These are phyloP conservation scores for Haliclona indistincta DNA, from an alignment of 37 sponge, comb jelly and placozoan species.

Conservation along the genomic window DNA sequence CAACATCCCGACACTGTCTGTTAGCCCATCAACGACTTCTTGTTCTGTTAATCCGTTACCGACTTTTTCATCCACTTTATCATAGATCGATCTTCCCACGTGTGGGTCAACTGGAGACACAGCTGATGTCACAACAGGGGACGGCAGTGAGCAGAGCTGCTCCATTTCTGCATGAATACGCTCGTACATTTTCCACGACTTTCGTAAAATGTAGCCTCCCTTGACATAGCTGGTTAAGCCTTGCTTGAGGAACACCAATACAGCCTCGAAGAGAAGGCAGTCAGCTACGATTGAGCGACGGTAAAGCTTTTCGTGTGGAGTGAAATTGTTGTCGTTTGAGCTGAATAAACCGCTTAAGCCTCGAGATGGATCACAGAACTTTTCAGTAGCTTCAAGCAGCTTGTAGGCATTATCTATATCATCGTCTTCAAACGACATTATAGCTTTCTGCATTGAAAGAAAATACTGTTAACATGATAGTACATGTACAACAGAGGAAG, in stretches of 20 bases:
- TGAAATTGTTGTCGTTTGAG: conserved; percentile 2
- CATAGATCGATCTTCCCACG: conserved; percentile 61
- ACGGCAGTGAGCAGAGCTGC: conserved; percentile 52
- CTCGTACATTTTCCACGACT: conserved; percentile 89
- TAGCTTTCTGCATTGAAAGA: conserved; percentile 51
- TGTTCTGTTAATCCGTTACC: neutral
- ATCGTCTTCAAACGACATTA: conserved; percentile 89
- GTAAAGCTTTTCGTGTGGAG: conserved; percentile 58
- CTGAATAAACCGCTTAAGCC: conserved; percentile 3
- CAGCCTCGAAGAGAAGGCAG: conserved; percentile 80
- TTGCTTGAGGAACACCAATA: conserved; percentile 78
- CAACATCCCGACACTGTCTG: neutral
- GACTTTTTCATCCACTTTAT: conserved; percentile 11
- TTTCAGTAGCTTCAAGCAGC: conserved; percentile 63
- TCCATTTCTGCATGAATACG: conserved; percentile 68
- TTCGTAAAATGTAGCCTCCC: conserved; percentile 86
- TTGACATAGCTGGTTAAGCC: conserved; percentile 87
- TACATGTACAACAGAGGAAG: too few species aligned
- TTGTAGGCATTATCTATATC: conserved; percentile 77
- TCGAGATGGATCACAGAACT: conserved; percentile 45
- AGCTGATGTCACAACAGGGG: conserved; percentile 45
- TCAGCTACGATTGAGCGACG: conserved; percentile 70
- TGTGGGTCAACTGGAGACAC: conserved; percentile 28
- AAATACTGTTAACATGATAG: too few species aligned
- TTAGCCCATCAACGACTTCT: neutral